These are phyloP conservation scores for Cebidichthys violaceus DNA, from an alignment of 2,113 vertebrate species.

Conservation along the genomic window DNA sequence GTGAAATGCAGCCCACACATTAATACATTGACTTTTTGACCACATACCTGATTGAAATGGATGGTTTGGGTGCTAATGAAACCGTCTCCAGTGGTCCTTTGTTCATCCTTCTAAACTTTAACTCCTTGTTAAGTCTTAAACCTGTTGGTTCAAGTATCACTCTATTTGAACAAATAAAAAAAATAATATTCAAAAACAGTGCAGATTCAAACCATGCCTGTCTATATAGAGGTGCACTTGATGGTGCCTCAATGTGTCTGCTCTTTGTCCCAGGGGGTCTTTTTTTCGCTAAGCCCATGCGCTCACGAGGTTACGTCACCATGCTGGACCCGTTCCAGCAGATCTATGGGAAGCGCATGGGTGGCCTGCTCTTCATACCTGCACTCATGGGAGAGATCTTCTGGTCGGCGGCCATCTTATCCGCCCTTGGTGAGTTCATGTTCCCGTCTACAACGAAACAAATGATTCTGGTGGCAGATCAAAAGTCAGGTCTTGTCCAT, in stretches of 20 bases:
- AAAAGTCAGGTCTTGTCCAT: not conserved
- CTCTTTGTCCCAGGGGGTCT: constrained; percentile 88
- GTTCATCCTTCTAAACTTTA: not conserved
- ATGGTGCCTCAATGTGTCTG: not conserved
- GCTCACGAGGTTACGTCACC: constrained; percentile 96
- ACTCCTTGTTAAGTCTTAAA: not conserved
- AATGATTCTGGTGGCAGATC: not conserved
- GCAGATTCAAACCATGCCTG: not conserved
- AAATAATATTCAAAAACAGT: not conserved
- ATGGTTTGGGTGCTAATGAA: not conserved
- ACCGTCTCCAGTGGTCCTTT: not conserved
- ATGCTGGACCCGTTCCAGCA: constrained; percentile 99
- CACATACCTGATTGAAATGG: not conserved
- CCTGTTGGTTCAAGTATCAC: not conserved
- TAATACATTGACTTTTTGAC: not conserved
- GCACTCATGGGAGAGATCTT: constrained; percentile 99
- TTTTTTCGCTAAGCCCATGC: constrained; percentile 99
- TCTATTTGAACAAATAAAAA: not conserved
- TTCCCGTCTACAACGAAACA: not conserved
- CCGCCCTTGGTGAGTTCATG: constrained; percentile 90
- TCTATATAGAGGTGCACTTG: not conserved
- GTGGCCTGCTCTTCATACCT: constrained; percentile 96
- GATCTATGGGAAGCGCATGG: constrained; percentile 97
- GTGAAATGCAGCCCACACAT: not conserved
- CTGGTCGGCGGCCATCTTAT: constrained; percentile 98